Base-by-base conservation (phyloP, 2,888 invertebrate genomes). In the Helicoverpa assulta region DNA sequence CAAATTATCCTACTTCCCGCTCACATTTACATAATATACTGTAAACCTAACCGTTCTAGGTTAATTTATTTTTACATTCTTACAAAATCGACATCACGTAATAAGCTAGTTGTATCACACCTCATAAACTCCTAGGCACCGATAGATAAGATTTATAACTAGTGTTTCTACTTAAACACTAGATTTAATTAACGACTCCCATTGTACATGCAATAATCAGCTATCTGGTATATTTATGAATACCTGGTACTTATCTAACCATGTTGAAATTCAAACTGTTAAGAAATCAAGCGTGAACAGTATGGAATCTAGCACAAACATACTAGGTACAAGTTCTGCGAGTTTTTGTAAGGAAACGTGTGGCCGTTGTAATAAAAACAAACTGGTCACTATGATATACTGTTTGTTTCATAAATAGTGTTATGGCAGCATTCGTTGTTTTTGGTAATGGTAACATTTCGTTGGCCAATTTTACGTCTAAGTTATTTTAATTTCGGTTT, bases 271-370 rank as follows among this genome's bases (percentile, higher is more conserved):
- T 73, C 63, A 69, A 64, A 78, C 76, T 73, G 80, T 76, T 81
- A 80, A 68, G 83, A 80, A 85, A 84, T 82, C 81, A 82, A 81
- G 81, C 85, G 75, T 85, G 81, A 86, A 85, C 75, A 64, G 53
- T 75, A 54, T 73, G 80, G 82, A 70, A 87, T 83, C 75, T 82
- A 65, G 66, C 66, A 67, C 74, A 51, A 76, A 68, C 51, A 58
- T 37, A 54, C 62, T 66, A 54, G 29, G 58, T 70, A 63, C 29
- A 61, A 37, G 40, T 65, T 55, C 61, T 58, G 19, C 47, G 52
- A 69, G 66, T 75, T 79, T 78, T 78, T 67, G 37, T 81, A 40
- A 4, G 33, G 52, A 54, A 76, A 66, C 54, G 50, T 65, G 58
- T 43, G 47, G 73, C 19, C 50, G 19, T 55, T 62, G 55, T 54